Base-by-base conservation (phyloP, 2,888 invertebrate species). In the Pterobdella sp. region DNA sequence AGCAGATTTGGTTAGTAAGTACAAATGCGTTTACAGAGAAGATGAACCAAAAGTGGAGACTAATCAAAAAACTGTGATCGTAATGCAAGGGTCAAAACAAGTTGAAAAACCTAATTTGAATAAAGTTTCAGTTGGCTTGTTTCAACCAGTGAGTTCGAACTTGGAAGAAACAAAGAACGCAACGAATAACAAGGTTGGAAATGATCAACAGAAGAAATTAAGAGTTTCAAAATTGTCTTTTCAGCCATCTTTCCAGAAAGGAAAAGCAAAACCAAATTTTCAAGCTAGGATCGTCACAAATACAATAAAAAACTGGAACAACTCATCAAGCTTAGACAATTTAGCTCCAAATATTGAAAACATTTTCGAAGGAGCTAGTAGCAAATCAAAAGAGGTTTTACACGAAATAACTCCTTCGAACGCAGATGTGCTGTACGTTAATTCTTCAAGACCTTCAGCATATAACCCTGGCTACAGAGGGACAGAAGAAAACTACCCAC, bases 401-500 rank as follows among this genome's bases (percentile, higher is more conserved):
- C n/a, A n/a, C n/a, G n/a, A n/a, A n/a, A n/a, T n/a, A n/a, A n/a
- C n/a, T n/a, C n/a, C n/a, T n/a, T n/a, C n/a, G n/a, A n/a, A n/a
- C n/a, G n/a, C n/a, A n/a, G n/a, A n/a, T n/a, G n/a, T n/a, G n/a
- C n/a, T n/a, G n/a, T n/a, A n/a, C n/a, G n/a, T n/a, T n/a, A n/a
- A n/a, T n/a, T n/a, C n/a, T n/a, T n/a, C n/a, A n/a, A 35, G 71
- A 32, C 71, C 71, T 32, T 18, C 31, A 4, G 52, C 71, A 1
- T 71, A 63, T 36, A 71, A 71, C 34, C 71, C 71, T n/a, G 63
- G 63, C 36, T 71, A 60, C 37, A 60, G 63, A 31, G 56, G 71
- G n/a, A 71, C 71, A 4, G n/a, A 63, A 22, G 35, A 63, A 56
- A 35, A n/a, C 4, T 22, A 65, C n/a, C 60, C 4, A 22, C 18